Evolutionary conservation across 2,888 invertebrate genomes (phyloP).

Genomic region (Pheosia tremula): DNA sequence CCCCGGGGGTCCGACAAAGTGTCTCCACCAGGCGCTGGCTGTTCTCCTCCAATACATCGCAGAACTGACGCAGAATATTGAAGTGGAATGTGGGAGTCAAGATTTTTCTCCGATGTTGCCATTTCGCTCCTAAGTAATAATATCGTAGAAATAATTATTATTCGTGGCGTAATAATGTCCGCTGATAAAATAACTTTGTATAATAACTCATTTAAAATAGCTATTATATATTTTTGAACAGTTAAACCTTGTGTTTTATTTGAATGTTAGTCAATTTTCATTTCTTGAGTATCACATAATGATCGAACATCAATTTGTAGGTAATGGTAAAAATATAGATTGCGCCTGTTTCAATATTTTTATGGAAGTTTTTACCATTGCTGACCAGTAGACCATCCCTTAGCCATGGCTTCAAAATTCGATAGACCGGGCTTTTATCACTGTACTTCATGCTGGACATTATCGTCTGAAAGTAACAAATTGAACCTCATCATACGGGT

Average conservation of each 20-base stretch:
- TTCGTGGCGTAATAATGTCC: too few relatives aligned
- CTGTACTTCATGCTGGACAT: constrained; percentile 77
- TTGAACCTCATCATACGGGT: neutral
- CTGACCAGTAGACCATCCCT: constrained; percentile 79
- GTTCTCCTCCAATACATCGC: constrained; percentile 67
- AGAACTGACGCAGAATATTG: constrained; percentile 79
- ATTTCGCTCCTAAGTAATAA: constrained; percentile 79
- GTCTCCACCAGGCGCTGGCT: constrained; percentile 55
- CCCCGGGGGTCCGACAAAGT: constrained; percentile 44
- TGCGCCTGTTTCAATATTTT: neutral
- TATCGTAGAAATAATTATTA: constrained; percentile 7
- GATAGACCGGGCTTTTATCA: constrained; percentile 77
- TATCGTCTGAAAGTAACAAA: constrained; percentile 60
- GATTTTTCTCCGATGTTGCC: constrained; percentile 85
- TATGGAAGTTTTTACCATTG: constrained; percentile 43
- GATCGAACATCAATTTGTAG: too few relatives aligned
- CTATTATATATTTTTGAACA: too few relatives aligned
- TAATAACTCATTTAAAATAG: too few relatives aligned
- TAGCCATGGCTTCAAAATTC: constrained; percentile 75
- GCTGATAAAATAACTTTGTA: too few relatives aligned
- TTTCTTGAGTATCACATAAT: too few relatives aligned
- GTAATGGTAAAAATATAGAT: too few relatives aligned
- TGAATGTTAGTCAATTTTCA: too few relatives aligned
- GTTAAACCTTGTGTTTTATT: too few relatives aligned
- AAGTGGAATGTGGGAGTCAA: constrained; percentile 88